Base-by-base conservation (phyloP, 2,888 invertebrate species). In the Alloplasta piceator region DNA sequence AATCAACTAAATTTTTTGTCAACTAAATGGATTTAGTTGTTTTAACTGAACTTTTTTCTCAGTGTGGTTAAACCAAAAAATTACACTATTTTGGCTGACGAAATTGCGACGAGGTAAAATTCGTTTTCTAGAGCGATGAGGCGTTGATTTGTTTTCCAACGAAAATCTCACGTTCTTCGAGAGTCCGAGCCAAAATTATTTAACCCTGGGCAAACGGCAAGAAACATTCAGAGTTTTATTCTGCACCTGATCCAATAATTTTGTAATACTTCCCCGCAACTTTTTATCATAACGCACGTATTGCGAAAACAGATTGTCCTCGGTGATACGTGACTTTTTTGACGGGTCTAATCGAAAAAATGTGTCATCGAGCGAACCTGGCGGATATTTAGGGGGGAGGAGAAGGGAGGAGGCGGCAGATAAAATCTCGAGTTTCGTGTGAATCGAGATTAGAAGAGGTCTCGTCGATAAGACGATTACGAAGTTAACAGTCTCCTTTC, bases 401-500 rank as follows among this genome's bases (percentile, higher is more conserved):
- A 38, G 6, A n/a, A 10, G 36, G 14, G 10, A 36, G 10, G 10
- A 71, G 39, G 16, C 12, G 26, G 38, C 61, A 63, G 50, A 71
- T 50, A 43, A 48, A 67, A 75, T 55, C 48, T 71, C 39, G 46
- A 16, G 46, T 46, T 72, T 76, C 46, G 52, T 38, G 38, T 50
- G 39, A 50, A 14, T 38, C 9, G 50, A 70, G 78, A 81, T 81
- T 81, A 78, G 74, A 70, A 64, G 46, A 67, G 74, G 26, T 66
- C 64, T 58, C 12, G 26, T 6, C 68, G 77, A 77, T 80, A 80
- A 77, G 68, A 64, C 72, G 39, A 68, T 26, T 26, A 26, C 26
- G 26, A 26, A 26, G 26, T 26, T 26, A 26, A 26, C 26, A 26
- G 26, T 26, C 26, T 71, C 55, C n/a, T n/a, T n/a, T n/a, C n/a